Conservation (phyloP, 2,113 vertebrate genomes). For the Pogonocichla stellata region DNA sequence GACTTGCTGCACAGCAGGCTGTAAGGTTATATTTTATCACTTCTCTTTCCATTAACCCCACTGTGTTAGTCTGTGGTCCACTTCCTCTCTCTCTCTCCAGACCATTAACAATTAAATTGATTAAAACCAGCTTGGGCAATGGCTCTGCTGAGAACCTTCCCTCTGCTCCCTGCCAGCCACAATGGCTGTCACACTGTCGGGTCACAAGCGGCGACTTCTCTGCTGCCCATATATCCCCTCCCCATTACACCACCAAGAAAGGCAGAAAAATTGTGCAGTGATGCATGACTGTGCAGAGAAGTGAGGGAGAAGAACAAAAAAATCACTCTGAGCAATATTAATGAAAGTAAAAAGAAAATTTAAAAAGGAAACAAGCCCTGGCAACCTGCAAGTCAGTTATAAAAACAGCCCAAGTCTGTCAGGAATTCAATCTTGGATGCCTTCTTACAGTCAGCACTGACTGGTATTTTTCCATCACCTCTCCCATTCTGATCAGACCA, state of each 20-base stretch:
- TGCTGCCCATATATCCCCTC: neutral
- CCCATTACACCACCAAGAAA: neutral
- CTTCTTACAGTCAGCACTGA: neutral
- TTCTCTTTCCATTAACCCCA: conserved; percentile 59
- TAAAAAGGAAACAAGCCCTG: neutral
- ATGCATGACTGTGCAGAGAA: neutral
- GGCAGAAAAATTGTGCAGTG: conserved; percentile 3
- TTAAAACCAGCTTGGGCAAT: conserved; percentile 21
- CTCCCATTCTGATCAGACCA: neutral
- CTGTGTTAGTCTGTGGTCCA: conserved; percentile 2
- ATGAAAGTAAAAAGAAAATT: neutral
- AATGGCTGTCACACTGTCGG: neutral
- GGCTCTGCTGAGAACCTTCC: neutral
- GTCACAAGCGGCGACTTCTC: neutral
- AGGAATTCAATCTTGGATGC: neutral
- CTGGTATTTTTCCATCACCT: neutral
- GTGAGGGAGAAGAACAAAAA: neutral
- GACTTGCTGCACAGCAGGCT: conserved; percentile 57
- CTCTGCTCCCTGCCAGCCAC: neutral
- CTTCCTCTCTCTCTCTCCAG: conserved; percentile 25
- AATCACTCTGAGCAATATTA: neutral
- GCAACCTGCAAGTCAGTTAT: neutral
- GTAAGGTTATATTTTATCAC: conserved; percentile 64
- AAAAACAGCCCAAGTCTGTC: neutral
- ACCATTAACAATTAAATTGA: conserved; percentile 57